Base-by-base conservation (phyloP, 2,797 vertebrate genomes). In the Muraenolepis orangiensis region DNA sequence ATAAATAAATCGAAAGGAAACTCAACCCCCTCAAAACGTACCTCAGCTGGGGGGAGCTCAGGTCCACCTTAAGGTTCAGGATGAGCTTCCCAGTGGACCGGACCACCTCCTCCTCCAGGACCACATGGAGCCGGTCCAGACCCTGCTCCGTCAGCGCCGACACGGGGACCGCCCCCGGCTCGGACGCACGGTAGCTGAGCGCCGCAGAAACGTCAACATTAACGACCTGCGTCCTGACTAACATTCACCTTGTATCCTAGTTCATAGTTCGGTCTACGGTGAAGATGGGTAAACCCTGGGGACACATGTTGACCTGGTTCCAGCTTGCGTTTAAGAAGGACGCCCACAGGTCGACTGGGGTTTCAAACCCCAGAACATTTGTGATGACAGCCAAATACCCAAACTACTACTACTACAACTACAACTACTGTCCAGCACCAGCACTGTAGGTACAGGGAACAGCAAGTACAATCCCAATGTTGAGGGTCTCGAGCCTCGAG, bases 41-140 rank as follows among this genome's bases (percentile, higher is more conserved):
- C 97, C 95, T 96, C 82, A 98, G 83, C 84, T 97, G 95, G 28
- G 93, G 76, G 64, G 94, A 94, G 11, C 92, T 90, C 85, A 99
- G 94, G 71, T 91, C 85, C 12, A 98, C 78, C 0, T 80, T 90
- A 18, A 99, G 87, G 1, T 91, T 93, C 75, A 95, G 64, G 66
- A 92, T 83, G 31, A 81, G 94, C 79, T 95, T 95, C 40, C 95
- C 95, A 0, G 95, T 98, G 0, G 88, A 87, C 38, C 77, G 89
- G 68, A 98, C 12, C 1, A 98, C 82, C 67, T 90, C 89, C 0
- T 79, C 90, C 38, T 98, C 95, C 69, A 98, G 91, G 14, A 74
- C 82, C 3, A 79, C 76, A 84, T 90, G 93, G 82, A 99, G 88
- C 64, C 90, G 68, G 0, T 93, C 89, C 57, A 98, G 90, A 42